Base-by-base conservation (phyloP, 2,888 invertebrate genomes). In the Torymus tubicola region DNA sequence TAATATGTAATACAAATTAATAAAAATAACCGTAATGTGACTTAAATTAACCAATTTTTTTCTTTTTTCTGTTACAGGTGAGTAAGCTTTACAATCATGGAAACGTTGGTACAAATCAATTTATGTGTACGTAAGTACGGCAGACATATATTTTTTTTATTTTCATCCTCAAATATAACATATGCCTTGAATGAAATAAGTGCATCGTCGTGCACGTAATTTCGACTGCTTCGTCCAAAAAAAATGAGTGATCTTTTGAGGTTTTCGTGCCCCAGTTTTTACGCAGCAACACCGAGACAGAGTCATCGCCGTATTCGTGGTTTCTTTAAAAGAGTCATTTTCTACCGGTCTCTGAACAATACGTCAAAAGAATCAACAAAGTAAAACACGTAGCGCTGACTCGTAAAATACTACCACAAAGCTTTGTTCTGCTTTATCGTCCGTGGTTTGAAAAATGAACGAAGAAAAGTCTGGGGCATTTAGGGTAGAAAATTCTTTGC, bases 41-140 rank as follows among this genome's bases (percentile, higher is more conserved):
- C 14, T 50, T 75, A 68, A 75, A 24, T 5, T 16, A 68, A 24
- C 60, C 8, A 55, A 21, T 63, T 57, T 73, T 63, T 65, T 13
- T 70, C 8, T 8, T 31, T 31, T 63, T 58, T 79, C 31, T 75
- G 72, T 79, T 75, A 18, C 52, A 79, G 79, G 79, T 79, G 74
- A 79, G 79, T 74, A 16, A 16, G 18, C 16, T 21, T 65, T 14
- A 67, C n/a, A 16, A 21, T 18, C 16, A 12, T 16, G 12, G n/a
- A 24, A 55, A 16, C 16, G 0, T 18, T 50, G 5, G 42, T 10
- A 31, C 31, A 31, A 31, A 31, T 31, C 31, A 8, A 31, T 31
- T 31, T 31, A 31, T 2, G 31, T n/a, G 57, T 55, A 4, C 11
- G 74, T 72, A 24, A 72, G 72, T 72, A 72, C 1, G 2, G 31